These are phyloP conservation scores for Dynastes hyllus DNA, from an alignment of 2,888 invertebrate genomes.

Conservation along the genomic window DNA sequence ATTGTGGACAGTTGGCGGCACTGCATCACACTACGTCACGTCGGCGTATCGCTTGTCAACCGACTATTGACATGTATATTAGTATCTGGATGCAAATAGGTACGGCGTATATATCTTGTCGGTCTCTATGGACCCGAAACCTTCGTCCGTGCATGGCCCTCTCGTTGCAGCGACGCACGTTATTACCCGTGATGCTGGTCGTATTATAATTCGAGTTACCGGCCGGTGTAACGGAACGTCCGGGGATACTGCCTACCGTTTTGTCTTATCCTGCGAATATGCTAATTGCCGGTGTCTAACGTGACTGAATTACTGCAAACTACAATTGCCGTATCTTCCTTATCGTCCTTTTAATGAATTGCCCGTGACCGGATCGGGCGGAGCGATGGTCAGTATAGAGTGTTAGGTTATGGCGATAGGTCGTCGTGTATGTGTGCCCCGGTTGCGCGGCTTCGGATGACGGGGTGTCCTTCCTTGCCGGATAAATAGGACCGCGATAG, in stretches of 20 bases:
- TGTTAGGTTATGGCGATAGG: neutral
- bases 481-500: neutral
- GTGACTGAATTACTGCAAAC: constrained; percentile 36
- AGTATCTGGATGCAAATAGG: constrained; percentile 64
- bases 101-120: constrained; percentile 21
- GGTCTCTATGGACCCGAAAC: too few species aligned
- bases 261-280: constrained; percentile 50
- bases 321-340: constrained; percentile 33
- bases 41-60: constrained; percentile 62
- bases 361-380: neutral
- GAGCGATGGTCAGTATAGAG: neutral
- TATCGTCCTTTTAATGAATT: constrained; percentile 34
- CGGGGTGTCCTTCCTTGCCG: neutral
- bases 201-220: constrained; percentile 37
- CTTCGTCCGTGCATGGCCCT: neutral
- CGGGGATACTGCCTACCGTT: neutral
- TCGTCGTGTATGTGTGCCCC: neutral
- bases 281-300: constrained; percentile 47
- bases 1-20: constrained; percentile 67
- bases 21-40: constrained; percentile 60
- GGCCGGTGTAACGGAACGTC: constrained; percentile 11
- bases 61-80: constrained; percentile 66
- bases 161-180: neutral
- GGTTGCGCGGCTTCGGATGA: neutral
- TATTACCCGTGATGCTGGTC: neutral